These are phyloP conservation scores for Amitus sp. DNA, from an alignment of 2,888 invertebrate species.

Conservation along the genomic window DNA sequence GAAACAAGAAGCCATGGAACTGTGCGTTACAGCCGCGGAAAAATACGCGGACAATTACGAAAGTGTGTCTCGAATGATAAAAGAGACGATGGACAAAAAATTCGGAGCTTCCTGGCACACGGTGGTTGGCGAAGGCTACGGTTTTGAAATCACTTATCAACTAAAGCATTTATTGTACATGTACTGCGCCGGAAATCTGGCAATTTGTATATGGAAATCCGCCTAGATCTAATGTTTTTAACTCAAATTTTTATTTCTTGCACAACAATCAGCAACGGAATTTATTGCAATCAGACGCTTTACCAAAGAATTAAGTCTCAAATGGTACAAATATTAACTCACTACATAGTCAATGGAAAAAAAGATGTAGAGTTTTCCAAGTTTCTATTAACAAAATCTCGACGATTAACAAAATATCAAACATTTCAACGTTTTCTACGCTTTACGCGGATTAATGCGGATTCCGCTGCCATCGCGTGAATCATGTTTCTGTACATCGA, in stretches of 20 bases:
- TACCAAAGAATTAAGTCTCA: background rate
- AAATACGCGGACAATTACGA: slow-evolving; percentile 74
- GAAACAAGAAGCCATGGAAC: slow-evolving; percentile 73
- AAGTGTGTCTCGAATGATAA: slow-evolving; percentile 73
- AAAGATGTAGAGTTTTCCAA: too few species aligned
- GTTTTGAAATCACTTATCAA: slow-evolving; percentile 75
- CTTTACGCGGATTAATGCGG: too few species aligned
- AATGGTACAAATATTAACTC: too few species aligned
- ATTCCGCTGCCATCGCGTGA: too few species aligned
- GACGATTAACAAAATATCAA: too few species aligned
- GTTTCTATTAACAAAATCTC: too few species aligned
- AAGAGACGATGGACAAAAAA: slow-evolving; percentile 75
- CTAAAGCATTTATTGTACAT: slow-evolving; percentile 71
- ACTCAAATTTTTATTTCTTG: background rate
- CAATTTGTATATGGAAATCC: slow-evolving; percentile 75
- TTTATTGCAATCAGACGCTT: background rate
- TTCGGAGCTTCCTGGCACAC: slow-evolving; percentile 77
- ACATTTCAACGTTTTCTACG: too few species aligned
- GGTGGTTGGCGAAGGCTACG: slow-evolving; percentile 76
- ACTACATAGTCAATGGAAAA: too few species aligned
- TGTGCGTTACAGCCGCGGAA: slow-evolving; percentile 75
- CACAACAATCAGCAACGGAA: too few species aligned
- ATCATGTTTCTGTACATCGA: too few species aligned
- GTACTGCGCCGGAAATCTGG: slow-evolving; percentile 73
- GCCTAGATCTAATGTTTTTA: slow-evolving; percentile 50